Base-by-base conservation (phyloP, 2,888 invertebrate genomes). In the Dynastes tityus region DNA sequence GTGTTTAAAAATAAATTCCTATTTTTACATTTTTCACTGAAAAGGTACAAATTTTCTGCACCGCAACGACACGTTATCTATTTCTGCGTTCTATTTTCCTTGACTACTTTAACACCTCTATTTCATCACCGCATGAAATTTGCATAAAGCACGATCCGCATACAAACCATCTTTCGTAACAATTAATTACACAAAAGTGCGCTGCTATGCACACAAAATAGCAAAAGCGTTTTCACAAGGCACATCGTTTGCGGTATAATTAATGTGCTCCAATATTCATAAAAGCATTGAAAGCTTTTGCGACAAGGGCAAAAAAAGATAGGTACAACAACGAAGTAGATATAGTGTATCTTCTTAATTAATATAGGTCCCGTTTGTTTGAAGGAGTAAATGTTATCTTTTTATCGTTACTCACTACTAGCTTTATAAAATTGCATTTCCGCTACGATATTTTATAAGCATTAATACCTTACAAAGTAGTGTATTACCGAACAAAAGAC, bases 251-350 rank as follows among this genome's bases (percentile, higher is more conserved):
- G 76, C 40, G 76, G 64, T 76, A 67, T 67, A 76, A 76, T 76
- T 76, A 76, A 76, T 76, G 45, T 68, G 29, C 76, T 76, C 68
- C 76, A 76, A 76, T 68, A 76, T 76, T 76, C 76, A 76, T 67
- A 65, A 68, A 65, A 58, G 76, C 67, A 67, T 76, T 37, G 67
- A 45, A 40, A 32, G 55, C 53, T 53, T 58, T 13, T 40, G 40
- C 13, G 53, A 76, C 29, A 61, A 45, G 22, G 61, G 40, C 27
- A 40, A 74, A 55, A 61, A 73, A 32, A 53, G 40, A 40, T 67
- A 68, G 40, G 16, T 68, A 27, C 51, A 51, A 27, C 6, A 51
- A 29, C 68, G 29, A 11, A 13, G 16, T 67, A 22, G 51, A 32
- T 29, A 22, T 11, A 40, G 68, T 9, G 51, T 51, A 68, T 49